A percentile compares a stretch with the other conserved stretches of the same genome.
phyloP scores from a whole-genome alignment of 2,113 vertebrate species.

The Onychostruthus taczanowskii region DNA sequence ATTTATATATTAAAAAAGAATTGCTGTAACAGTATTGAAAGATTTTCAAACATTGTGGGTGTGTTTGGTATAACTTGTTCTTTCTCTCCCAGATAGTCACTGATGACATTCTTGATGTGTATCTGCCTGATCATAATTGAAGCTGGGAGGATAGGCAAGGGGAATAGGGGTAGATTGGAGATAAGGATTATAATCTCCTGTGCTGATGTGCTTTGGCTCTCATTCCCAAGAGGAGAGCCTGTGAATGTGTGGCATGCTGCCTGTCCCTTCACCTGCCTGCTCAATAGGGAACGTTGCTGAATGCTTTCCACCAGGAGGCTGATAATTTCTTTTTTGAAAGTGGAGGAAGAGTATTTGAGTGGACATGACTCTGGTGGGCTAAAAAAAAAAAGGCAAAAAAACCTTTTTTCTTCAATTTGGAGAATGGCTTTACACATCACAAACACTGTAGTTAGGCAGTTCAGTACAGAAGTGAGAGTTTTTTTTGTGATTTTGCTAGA shows the following conservation, averaged over 20 bases:
- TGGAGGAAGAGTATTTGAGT: background rate
- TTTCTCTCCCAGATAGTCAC: background rate
- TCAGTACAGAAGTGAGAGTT: background rate
- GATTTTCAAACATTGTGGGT: background rate
- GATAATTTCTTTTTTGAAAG: background rate
- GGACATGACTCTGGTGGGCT: fast-evolving
- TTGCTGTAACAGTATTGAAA: background rate
- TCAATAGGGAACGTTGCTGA: fast-evolving
- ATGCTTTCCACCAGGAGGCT: background rate
- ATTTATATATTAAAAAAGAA: background rate
- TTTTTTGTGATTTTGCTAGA: background rate
- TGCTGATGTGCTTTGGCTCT: background rate
- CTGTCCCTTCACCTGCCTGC: constrained; percentile 12
- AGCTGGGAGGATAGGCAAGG: background rate
- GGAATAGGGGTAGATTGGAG: background rate
- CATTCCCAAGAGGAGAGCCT: background rate
- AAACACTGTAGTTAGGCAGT: background rate
- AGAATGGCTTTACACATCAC: background rate
- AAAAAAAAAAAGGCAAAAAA: background rate
- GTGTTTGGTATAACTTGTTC: background rate
- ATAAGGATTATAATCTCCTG: background rate
- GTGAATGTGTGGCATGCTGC: background rate
- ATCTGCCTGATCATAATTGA: background rate
- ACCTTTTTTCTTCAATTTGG: background rate
- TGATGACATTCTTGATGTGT: background rate